Base-by-base conservation (phyloP, 2,113 vertebrate species). In the Rhizomys pruinosus region DNA sequence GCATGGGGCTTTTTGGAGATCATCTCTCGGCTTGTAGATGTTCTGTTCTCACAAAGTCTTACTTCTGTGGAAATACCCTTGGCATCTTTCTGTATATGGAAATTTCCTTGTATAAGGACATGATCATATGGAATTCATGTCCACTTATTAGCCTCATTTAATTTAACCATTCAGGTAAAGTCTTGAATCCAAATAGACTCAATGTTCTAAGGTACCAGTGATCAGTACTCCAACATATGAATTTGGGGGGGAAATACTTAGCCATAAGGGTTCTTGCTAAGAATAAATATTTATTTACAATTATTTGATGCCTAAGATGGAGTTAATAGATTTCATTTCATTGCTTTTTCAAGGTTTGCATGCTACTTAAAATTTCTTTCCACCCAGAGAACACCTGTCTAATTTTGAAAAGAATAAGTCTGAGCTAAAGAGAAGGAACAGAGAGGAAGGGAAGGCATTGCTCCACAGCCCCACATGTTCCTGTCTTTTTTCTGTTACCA, bases 1-100 rank as follows among this genome's bases (percentile, higher is more conserved):
- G 22, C 32, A 3, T 44, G 57, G 17, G 29, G 42, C 15, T 7
- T 47, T 77, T 16, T 76, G 32, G 23, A 5, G 5, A 4, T n/a
- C 66, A 8, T 52, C 29, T 77, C 57, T 47, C 23, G 44, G 32
- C 23, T 76, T 42, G 37, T 73, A 4, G 37, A 23, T 74, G 42
- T 3, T 20, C 29, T 57, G 17, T 47, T 22, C 37, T 64, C 61
- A 69, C 32, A n/a, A 47, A 27, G 20, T 17, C 22, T 78, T 47
- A n/a, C 27, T 12, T 39, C 20, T 71, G 8, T 44, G 29, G 27
- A 10, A 20, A 5, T 5, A n/a, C 0, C 0, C 2, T 3, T 22
- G 32, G 3, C 27, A 34, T 85, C 19, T 73, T 6, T 57, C 64
- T 20, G 0, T 16, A 63, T 63, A 9, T 19, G 2, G 5, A 34